Evolutionary conservation across 2,113 vertebrate species (phyloP).

Genomic region (Astur gentilis): DNA sequence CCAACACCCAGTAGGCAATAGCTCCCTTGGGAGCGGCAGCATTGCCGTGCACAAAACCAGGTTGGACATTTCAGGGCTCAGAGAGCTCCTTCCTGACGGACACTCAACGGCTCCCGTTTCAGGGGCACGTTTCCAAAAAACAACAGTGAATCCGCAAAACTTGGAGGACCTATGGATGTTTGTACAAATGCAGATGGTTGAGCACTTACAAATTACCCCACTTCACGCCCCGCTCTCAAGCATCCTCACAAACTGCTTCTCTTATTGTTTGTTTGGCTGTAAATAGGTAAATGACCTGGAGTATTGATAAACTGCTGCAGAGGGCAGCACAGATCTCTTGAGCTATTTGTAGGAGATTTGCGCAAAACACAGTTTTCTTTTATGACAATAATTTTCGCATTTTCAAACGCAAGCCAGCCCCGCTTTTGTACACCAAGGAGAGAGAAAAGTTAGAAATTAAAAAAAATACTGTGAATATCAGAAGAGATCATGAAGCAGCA

Average conservation of each 20-base stretch:
- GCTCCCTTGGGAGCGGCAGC: background rate
- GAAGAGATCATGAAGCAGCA: background rate
- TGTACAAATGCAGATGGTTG: background rate
- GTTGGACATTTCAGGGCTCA: rapidly evolving
- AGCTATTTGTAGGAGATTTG: background rate
- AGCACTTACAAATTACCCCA: background rate
- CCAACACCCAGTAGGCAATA: background rate
- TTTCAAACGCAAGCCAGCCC: background rate
- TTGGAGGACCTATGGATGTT: background rate
- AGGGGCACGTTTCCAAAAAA: background rate
- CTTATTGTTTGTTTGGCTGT: conserved; percentile 28
- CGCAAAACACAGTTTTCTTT: background rate
- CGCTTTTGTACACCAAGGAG: background rate
- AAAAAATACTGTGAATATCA: background rate
- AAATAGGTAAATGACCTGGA: conserved; percentile 41
- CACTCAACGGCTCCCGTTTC: rapidly evolving
- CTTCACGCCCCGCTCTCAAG: background rate
- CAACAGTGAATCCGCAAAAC: rapidly evolving
- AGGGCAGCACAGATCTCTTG: conserved; percentile 27
- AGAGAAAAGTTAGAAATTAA: background rate
- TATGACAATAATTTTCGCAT: background rate
- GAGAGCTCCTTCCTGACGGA: background rate
- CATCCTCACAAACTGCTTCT: background rate
- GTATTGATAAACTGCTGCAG: conserved; percentile 23
- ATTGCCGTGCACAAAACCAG: rapidly evolving